Evolutionary conservation across 2,888 invertebrate genomes (phyloP).

Genomic region (Mythimna ferrago): DNA sequence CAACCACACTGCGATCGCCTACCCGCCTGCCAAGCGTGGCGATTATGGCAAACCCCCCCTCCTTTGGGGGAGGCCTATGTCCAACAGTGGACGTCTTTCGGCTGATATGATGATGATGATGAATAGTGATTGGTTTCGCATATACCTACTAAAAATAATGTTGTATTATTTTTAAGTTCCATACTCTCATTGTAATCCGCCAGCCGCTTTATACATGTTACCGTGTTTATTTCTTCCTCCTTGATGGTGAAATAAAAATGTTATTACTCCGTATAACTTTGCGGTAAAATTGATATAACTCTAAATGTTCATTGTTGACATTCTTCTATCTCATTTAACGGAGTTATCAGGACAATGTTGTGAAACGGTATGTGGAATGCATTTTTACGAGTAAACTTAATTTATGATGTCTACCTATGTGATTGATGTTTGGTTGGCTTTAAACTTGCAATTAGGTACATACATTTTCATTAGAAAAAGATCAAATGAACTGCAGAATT

Average conservation of each 20-base stretch:
- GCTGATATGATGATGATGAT: too few species aligned
- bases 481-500: neutral
- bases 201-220: conserved; percentile 61
- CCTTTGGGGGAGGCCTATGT: too few species aligned
- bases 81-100: too few species aligned
- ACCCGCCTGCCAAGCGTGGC: too few species aligned
- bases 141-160: too few species aligned
- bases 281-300: conserved; percentile 80
- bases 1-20: too few species aligned
- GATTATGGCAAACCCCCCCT: too few species aligned
- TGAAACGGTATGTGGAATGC: neutral
- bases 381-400: conserved; percentile 7
- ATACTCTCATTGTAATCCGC: conserved; percentile 67
- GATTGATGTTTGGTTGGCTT: neutral
- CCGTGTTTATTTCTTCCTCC: conserved; percentile 70
- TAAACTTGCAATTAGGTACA: neutral
- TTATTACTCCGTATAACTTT: conserved; percentile 79
- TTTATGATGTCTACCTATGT: neutral
- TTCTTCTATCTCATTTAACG: conserved; percentile 73
- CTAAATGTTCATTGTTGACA: conserved; percentile 74
- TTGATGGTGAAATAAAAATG: conserved; percentile 80
- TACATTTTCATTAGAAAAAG: neutral
- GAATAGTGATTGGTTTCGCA: too few species aligned
- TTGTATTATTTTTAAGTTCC: conserved; percentile 41
- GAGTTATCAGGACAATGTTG: conserved; percentile 57